Conservation (phyloP, 2,113 vertebrate species). For the Sphaerodactylus townsendi region DNA sequence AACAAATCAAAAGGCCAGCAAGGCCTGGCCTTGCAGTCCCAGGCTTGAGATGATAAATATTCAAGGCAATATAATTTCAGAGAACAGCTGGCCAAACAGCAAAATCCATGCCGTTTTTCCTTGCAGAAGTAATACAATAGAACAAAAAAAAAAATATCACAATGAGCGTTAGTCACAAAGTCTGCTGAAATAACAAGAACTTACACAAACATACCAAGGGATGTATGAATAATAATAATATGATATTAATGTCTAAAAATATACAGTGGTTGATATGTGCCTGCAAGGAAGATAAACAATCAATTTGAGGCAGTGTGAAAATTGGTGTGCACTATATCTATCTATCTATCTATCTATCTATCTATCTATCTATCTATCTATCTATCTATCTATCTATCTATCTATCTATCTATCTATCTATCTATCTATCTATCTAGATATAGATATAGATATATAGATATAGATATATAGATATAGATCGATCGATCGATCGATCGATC, state of each 20-base stretch:
- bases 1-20: not conserved
- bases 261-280: not conserved
- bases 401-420: too few species aligned
- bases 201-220: conserved; percentile 17
- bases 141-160: conserved; percentile 9
- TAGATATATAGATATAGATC: too few species aligned
- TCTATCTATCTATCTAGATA: too few species aligned
- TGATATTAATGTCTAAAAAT: conserved; percentile 59
- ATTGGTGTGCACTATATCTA: too few species aligned
- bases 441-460: too few species aligned
- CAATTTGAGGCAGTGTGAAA: too few species aligned
- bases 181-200: not conserved
- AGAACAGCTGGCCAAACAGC: rapidly evolving
- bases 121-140: not conserved
- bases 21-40: too few species aligned
- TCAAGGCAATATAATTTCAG: not conserved
- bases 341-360: too few species aligned
- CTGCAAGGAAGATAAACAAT: too few species aligned
- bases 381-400: too few species aligned
- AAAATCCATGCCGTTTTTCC: rapidly evolving
- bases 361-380: too few species aligned
- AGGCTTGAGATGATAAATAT: not conserved
- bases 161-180: not conserved
- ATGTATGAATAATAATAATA: conserved; percentile 30
- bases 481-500: too few species aligned